Evolutionary conservation across 2,888 invertebrate species (phyloP), one percentile per base, ranked within the genome.

Genomic region (Diarsia mendica): DNA sequence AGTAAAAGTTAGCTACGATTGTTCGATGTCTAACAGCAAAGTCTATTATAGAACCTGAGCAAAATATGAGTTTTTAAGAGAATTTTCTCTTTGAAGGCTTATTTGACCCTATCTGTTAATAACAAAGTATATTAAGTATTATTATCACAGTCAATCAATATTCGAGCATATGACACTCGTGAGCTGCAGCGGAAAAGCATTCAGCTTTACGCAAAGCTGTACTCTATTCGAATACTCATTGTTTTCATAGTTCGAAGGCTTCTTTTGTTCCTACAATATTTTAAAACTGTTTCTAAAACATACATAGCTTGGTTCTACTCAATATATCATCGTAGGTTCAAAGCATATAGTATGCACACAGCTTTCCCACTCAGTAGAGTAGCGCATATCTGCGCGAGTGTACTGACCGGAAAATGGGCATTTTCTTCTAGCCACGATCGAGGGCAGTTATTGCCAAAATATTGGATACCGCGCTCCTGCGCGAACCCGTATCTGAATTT

Each of bases 391-490:
- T 93, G 90, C 91, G 87, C 91, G 89, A 86, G 86, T 83, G 81
- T 81, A 90, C 88, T 93, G 93, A 93, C 93, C 94, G 93, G 92
- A 90, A 93, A 93, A 94, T 92, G 92, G 89, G 86, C 89, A 89
- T 89, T 90, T 90, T 90, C 88, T 88, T 84, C 84, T 74, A 76
- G 66, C 82, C 70, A 65, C 77, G 69, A 74, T 74, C 75, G 76
- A 69, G 79, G 79, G 82, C 70, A 68, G 85, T 84, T 88, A 89
- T 86, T 77, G 83, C 75, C 79, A 79, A 86, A 88, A 88, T 89
- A 88, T 89, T 78, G 79, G 85, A 79, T 80, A 60, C 78, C 70
- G 60, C 77, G 74, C 76, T 80, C 75, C 77, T 74, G 68, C 65
- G 60, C 64, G 65, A 46, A 63, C 64, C 78, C 60, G 77, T 84